A percentile compares a stretch with the other conserved stretches of the same genome.
phyloP scores from a whole-genome alignment of 2,113 vertebrate genomes.

The Elgaria multicarinata region DNA sequence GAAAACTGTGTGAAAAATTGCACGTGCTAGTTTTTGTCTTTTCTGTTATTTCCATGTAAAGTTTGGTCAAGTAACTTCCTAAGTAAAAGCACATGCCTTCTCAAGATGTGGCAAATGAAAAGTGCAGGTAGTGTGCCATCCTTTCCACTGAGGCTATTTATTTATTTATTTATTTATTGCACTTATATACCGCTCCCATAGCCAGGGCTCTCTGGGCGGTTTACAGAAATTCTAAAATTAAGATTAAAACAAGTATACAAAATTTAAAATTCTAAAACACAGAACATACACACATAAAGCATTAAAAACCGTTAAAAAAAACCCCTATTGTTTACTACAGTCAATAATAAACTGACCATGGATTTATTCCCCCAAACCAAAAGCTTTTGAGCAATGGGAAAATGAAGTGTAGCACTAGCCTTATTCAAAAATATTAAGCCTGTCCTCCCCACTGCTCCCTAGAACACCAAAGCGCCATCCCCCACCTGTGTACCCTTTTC shows the following conservation, averaged over 20 bases:
- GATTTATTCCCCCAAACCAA: neutral
- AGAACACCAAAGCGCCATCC: neutral
- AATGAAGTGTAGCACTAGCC: neutral
- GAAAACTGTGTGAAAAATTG: neutral
- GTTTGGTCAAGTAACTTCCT: neutral
- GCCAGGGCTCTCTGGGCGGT: too few species aligned
- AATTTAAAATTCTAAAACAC: too few species aligned
- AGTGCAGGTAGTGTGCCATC: too few species aligned
- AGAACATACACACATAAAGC: too few species aligned
- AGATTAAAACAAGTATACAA: too few species aligned
- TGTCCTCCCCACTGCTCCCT: neutral
- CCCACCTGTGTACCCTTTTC: neutral
- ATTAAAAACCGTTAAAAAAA: too few species aligned
- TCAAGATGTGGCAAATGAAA: neutral
- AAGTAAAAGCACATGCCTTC: neutral
- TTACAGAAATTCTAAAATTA: too few species aligned
- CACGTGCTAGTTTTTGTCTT: neutral
- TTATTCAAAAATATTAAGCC: neutral
- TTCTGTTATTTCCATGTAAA: neutral
- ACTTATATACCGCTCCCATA: too few species aligned
- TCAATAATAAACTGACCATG: neutral
- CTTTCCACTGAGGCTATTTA: too few species aligned
- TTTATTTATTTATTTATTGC: too few species aligned
- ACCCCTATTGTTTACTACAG: neutral
- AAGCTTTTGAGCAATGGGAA: neutral